Base-by-base conservation (phyloP, 2,888 invertebrate genomes). In the Mactromeris polynyma region DNA sequence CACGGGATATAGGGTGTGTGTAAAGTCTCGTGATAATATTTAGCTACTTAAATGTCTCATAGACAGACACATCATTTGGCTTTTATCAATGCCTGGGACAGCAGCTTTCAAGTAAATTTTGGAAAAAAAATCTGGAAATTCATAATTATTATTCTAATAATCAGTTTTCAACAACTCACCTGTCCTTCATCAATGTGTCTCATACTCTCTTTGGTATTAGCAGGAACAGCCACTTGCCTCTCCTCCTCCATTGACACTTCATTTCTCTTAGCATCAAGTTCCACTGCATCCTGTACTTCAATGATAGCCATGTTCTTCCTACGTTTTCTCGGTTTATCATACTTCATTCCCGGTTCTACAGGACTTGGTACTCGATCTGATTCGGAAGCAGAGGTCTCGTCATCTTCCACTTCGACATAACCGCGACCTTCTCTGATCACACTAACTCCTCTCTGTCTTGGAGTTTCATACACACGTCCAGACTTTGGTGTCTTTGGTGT, bases 261-360 rank as follows among this genome's bases (percentile, higher is more conserved):
- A 78, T 92, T 92, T 19, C 89, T 91, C 36, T 91, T 90, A n/a
- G 91, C 92, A 79, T 94, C 94, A 31, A 94, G 89, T 19, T 94
- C 94, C 40, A 94, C 94, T 0, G 94, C 92, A 81, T 95, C 94
- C 86, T 95, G 94, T 33, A 95, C 95, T 78, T 95, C 95, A 69
- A 95, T 94, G 38, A 95, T 92, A 9, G 95, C 95, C 73, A 91
- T 90, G 58, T 85, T 90, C n/a, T 84, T 91, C 77, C 89, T 88
- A 83, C 82, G 86, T 90, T 83, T 92, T 38, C 89, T 81, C 17
- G 89, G 88, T 73, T 83, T 89, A 14, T 90, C 90, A 84, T 81
- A 90, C 19, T 81, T 87, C 17, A 42, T 83, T 33, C 40, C 82
- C 14, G 85, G 80, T 42, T 78, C 54, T 21, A 78, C 17, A 21